These are phyloP conservation scores for Acleris cristana DNA, from an alignment of 2,888 invertebrate species.

Conservation along the genomic window DNA sequence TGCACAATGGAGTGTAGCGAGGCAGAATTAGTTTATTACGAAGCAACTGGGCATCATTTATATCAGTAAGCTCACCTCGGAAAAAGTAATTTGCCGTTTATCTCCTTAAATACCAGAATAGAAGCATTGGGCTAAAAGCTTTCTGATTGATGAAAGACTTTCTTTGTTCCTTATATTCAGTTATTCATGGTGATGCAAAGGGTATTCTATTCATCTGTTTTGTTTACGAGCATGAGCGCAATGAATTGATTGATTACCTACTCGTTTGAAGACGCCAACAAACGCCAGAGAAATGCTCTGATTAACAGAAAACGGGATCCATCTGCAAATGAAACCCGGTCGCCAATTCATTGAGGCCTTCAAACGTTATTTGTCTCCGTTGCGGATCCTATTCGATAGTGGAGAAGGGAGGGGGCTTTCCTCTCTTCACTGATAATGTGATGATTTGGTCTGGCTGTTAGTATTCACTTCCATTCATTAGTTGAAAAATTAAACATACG, in stretches of 20 bases:
- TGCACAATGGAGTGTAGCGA: slow-evolving; percentile 15
- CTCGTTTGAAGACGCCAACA: slow-evolving; percentile 48
- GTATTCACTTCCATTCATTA: slow-evolving; percentile 49
- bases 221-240: slow-evolving; percentile 18
- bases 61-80: slow-evolving; percentile 27
- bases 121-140: slow-evolving; percentile 24
- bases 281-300: slow-evolving; percentile 56
- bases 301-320: slow-evolving; percentile 52
- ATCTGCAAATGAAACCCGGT: slow-evolving; percentile 43
- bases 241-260: slow-evolving; percentile 54
- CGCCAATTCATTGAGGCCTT: slow-evolving; percentile 46
- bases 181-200: slow-evolving; percentile 23
- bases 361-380: slow-evolving; percentile 46
- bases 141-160: slow-evolving; percentile 17
- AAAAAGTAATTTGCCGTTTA: slow-evolving; percentile 33
- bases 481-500: slow-evolving; percentile 3
- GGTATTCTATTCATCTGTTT: slow-evolving; percentile 15
- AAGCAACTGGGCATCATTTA: slow-evolving; percentile 29
- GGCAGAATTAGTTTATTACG: slow-evolving; percentile 20
- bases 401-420: slow-evolving; percentile 24
- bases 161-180: slow-evolving; percentile 20
- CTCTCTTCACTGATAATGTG: slow-evolving; percentile 29
- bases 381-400: slow-evolving; percentile 5
- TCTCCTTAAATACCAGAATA: slow-evolving; percentile 20
- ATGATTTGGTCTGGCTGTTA: slow-evolving; percentile 51